A percentile compares a stretch with the other conserved stretches of the same genome.
Conservation (phyloP, 2,888 invertebrate genomes). For the Melinaea menophilus region DNA sequence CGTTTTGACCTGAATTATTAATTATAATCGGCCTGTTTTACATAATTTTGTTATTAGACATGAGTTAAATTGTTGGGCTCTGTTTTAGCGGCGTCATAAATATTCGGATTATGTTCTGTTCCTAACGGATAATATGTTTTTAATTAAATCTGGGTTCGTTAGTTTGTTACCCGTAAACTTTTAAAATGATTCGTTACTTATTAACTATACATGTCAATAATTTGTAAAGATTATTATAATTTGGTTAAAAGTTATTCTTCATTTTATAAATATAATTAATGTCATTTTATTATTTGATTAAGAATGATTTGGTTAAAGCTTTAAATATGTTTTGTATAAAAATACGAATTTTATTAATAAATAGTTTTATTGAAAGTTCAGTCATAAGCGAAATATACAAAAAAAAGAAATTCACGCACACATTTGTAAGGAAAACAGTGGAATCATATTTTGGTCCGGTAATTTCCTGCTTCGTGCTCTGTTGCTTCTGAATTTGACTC, state of each 20-base stretch:
- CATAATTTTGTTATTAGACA: slow-evolving; percentile 74
- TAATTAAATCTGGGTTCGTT: slow-evolving; percentile 68
- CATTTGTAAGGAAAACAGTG: slow-evolving; percentile 19
- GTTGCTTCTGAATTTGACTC: slow-evolving; percentile 9
- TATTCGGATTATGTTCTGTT: slow-evolving; percentile 55
- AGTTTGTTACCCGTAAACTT: slow-evolving; percentile 20
- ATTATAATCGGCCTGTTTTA: slow-evolving; percentile 68
- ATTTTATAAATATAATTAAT: no score
- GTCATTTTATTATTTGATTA: no score
- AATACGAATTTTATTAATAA: background rate
- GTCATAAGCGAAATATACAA: slow-evolving; percentile 3
- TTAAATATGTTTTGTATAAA: background rate
- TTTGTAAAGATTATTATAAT: background rate
- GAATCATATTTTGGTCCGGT: slow-evolving; percentile 17
- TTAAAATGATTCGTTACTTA: slow-evolving; percentile 18
- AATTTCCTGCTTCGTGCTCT: slow-evolving; percentile 24
- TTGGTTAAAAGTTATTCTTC: background rate
- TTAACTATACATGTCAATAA: slow-evolving; percentile 7
- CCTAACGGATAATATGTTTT: slow-evolving; percentile 53
- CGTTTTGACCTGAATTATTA: slow-evolving; percentile 65
- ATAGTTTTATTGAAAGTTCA: background rate
- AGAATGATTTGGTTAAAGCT: background rate
- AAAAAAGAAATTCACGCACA: background rate
- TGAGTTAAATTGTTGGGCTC: slow-evolving; percentile 65
- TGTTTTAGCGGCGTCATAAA: slow-evolving; percentile 74